Base-by-base conservation (phyloP, 2,888 invertebrate genomes). In the Caenorhabditis becei region DNA sequence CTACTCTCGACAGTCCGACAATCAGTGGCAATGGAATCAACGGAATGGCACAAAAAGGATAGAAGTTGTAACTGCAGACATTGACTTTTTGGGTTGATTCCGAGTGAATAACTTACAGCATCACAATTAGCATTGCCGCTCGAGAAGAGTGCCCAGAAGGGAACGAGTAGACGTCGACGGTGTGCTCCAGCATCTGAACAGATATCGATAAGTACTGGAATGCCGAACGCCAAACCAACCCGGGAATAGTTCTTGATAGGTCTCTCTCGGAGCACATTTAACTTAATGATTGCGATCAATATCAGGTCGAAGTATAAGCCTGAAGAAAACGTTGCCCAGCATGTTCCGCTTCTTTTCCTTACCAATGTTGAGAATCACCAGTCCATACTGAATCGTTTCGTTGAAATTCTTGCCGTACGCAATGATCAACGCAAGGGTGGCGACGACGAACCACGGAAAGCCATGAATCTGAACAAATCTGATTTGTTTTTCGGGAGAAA, bases 61-160 rank as follows among this genome's bases (percentile, higher is more conserved):
- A 20, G 20, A 41, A 67, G 23, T 63, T 77, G 37, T 69, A 67
- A 4, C 71, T 71, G 62, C 32, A 71, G 51, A 1, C 7, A n/a
- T 3, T n/a, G n/a, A n/a, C n/a, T 16, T 16, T 28, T 47, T 10
- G 14, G 16, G 2, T 10, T 14, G 5, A 14, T 41, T 16, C 14
- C 10, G 2, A 11, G 16, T 14, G 10, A 8, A 4, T 4, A 24
- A 83, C 82, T 78, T 47, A 90, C 88, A 77, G 53, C 18, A 91
- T 51, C 20, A 94, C 94, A 3, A 94, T 93, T 24, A 97, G 93
- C 91, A 95, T 94, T 4, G 94, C 93, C 0, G 96, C 94, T 86
- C 97, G 93, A 28, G 97, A 96, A 0, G 96, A 94, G 92, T 98
- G 97, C 0, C 97, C 97, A 0, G 97, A 97, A 14, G 97, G 98